phyloP scores from a whole-genome alignment of 2,113 vertebrate genomes.

The Physeter macrocephalus region DNA sequence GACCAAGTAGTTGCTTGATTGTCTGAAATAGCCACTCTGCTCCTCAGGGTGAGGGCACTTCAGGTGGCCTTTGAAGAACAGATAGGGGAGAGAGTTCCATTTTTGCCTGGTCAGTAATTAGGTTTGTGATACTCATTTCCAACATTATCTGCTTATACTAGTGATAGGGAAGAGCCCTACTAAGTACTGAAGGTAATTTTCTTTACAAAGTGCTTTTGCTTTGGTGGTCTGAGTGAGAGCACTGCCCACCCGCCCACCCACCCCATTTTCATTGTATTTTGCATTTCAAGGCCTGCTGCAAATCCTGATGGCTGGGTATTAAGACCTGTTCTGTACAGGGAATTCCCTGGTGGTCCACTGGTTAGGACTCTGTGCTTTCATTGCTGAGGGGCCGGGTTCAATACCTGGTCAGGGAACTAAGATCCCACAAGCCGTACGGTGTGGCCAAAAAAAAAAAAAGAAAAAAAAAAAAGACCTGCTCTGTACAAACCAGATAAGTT shows the following conservation, averaged over 20 bases:
- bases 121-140: background rate
- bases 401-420: background rate
- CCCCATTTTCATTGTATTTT: background rate
- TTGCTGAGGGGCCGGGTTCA: background rate
- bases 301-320: background rate
- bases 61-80: background rate
- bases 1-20: background rate
- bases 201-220: background rate
- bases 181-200: background rate
- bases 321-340: background rate
- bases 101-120: background rate
- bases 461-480: background rate
- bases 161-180: background rate
- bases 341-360: background rate
- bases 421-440: background rate
- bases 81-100: background rate
- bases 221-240: background rate
- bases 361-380: background rate
- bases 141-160: background rate
- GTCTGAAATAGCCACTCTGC: background rate
- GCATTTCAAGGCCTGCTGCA: background rate
- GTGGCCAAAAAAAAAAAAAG: background rate
- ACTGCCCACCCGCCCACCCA: background rate
- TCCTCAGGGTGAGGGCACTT: background rate
- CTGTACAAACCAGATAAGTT: background rate